Evolutionary conservation across 30 jellyfish, hydroid and myxozoan genomes (phyloP).

Genomic region (Aurelia coerulea): DNA sequence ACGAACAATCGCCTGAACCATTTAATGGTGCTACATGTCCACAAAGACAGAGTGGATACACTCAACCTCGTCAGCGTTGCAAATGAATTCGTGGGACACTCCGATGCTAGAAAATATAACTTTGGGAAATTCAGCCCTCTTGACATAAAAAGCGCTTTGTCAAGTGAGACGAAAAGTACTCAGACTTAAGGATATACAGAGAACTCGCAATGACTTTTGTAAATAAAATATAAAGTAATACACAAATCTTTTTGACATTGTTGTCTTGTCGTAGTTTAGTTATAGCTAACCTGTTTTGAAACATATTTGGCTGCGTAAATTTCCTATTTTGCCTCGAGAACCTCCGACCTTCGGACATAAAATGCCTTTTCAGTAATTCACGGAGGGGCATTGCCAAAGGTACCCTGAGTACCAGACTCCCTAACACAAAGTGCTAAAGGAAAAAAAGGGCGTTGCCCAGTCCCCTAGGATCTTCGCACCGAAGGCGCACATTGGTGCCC

Average conservation of each 20-base stretch:
- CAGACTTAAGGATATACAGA: background rate
- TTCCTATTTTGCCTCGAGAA: too few species aligned
- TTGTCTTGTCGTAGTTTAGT: background rate
- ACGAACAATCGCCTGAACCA: conserved; percentile 47
- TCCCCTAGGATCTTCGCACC: too few species aligned
- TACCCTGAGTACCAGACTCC: too few species aligned
- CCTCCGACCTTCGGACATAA: too few species aligned
- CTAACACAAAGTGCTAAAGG: too few species aligned
- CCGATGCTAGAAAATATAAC: conserved; percentile 15
- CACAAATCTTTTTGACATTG: background rate
- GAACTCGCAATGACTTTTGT: background rate
- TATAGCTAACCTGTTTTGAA: too few species aligned
- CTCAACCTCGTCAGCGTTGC: conserved; percentile 24
- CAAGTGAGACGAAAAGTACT: background rate
- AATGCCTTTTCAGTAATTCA: too few species aligned
- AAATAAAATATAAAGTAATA: background rate
- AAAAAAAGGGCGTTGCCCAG: too few species aligned
- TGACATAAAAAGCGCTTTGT: background rate
- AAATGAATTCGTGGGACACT: conserved; percentile 19
- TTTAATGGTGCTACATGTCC: conserved; percentile 23
- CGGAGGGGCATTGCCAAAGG: too few species aligned
- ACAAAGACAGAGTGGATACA: conserved; percentile 20
- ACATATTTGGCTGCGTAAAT: too few species aligned
- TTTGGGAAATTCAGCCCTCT: background rate
- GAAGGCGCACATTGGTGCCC: too few species aligned